Base-by-base conservation (phyloP, 2,797 vertebrate genomes). In the Phyllotis vaccarum region DNA sequence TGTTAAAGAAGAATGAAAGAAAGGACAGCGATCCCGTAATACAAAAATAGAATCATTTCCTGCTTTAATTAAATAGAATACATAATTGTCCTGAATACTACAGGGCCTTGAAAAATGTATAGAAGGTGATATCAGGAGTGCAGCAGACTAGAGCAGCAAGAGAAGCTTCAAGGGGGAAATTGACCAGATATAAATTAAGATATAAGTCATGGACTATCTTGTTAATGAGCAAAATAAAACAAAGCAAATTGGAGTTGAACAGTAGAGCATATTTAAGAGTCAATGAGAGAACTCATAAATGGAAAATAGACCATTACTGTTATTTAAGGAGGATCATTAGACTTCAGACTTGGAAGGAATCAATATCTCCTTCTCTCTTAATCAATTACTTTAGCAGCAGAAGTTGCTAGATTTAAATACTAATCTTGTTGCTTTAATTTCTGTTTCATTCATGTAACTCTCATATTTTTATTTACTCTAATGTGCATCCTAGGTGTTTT, bases 361-460 rank as follows among this genome's bases (percentile, higher is more conserved):
- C 9, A 89, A 29, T 66, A 56, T 29, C 16, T n/a, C n/a, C n/a
- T 68, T n/a, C 6, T 74, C 54, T 74, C n/a, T 72, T 88, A n/a
- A 10, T 56, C 31, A 85, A 68, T 79, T 82, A 43, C 2, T 86
- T 2, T 22, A 86, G 29, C 31, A 6, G 12, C 8, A 43, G 13
- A 58, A 21, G 17, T 58, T 89, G 6, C n/a, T 49, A 74, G 16
- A 89, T 66, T 60, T 60, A 5, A 24, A 31, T 56, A 19, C 49
- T 56, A 40, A 40, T 21, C 7, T 37, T 37, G 13, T n/a, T 79
- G 31, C 17, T 86, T 46, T 31, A 34, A 85, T n/a, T 34, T 49
- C 2, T 3, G 40, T 64, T 0, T n/a, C 49, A 85, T 10, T 49
- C 0, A 11, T 12, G 6, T 31, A 46, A 83, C 0, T 46, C 27